These are phyloP conservation scores for Papilio polytes DNA, from an alignment of 1,140 invertebrate genomes.

Conservation along the genomic window DNA sequence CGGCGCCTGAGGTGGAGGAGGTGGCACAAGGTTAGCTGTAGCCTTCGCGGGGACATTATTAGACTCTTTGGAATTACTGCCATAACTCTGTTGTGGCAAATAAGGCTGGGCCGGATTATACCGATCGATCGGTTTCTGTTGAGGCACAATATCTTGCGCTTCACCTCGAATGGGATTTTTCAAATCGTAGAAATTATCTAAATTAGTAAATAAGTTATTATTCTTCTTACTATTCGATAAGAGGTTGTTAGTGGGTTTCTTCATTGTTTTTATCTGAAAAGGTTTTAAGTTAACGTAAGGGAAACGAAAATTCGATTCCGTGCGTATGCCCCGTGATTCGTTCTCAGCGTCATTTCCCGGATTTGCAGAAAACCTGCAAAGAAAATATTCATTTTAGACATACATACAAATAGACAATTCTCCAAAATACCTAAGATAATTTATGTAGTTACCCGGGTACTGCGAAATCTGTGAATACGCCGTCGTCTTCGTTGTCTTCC, in stretches of 20 bases:
- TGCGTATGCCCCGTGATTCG: slow-evolving; percentile 77
- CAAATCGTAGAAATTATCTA: slow-evolving; percentile 72
- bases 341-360: slow-evolving; percentile 76
- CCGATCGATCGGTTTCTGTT: slow-evolving; percentile 66
- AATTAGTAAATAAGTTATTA: slow-evolving; percentile 66
- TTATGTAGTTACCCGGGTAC: slow-evolving; percentile 69
- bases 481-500: slow-evolving; percentile 47
- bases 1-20: slow-evolving; percentile 70
- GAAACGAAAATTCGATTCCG: slow-evolving; percentile 71
- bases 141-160: slow-evolving; percentile 67
- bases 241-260: slow-evolving; percentile 51
- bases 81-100: slow-evolving; percentile 66
- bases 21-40: slow-evolving; percentile 71
- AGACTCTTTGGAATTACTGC: slow-evolving; percentile 66
- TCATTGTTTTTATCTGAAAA: slow-evolving; percentile 69
- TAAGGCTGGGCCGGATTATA: slow-evolving; percentile 82
- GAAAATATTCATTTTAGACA: slow-evolving; percentile 36
- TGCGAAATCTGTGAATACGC: slow-evolving; percentile 70
- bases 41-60: slow-evolving; percentile 53
- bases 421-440: slow-evolving; percentile 16
- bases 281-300: slow-evolving; percentile 77
- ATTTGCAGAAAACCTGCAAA: slow-evolving; percentile 70
- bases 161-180: slow-evolving; percentile 75
- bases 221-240: slow-evolving; percentile 61
- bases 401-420: background rate